A percentile compares a stretch with the other conserved stretches of the same genome.
Conservation (phyloP, 1,140 invertebrate species). For the Polyergus mexicanus region DNA sequence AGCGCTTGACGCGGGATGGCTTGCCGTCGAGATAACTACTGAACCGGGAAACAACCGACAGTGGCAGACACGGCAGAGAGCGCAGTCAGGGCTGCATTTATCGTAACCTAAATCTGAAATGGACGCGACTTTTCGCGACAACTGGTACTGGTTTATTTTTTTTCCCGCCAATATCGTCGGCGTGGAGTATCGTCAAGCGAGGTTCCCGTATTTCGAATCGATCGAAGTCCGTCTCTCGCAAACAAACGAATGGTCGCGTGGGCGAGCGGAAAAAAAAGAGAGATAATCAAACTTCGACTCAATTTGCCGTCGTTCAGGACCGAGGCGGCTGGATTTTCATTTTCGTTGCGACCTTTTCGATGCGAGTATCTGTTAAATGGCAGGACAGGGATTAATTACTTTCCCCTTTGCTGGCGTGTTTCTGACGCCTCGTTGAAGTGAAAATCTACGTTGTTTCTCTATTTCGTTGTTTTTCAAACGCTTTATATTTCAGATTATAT, state of each 20-base stretch:
- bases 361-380: slow-evolving; percentile 54
- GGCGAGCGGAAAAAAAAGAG: slow-evolving; percentile 6
- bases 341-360: slow-evolving; percentile 52
- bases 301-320: slow-evolving; percentile 40
- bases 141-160: neutral
- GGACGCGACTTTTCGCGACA: slow-evolving; percentile 45
- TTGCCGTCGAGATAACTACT: slow-evolving; percentile 62
- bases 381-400: slow-evolving; percentile 58
- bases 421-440: slow-evolving; percentile 51
- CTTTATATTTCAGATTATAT: slow-evolving; percentile 14
- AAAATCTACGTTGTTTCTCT: slow-evolving; percentile 38
- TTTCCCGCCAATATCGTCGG: slow-evolving; percentile 25
- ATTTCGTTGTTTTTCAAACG: slow-evolving; percentile 9
- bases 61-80: slow-evolving; percentile 21
- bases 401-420: slow-evolving; percentile 45
- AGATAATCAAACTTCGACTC: slow-evolving; percentile 39
- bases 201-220: slow-evolving; percentile 30
- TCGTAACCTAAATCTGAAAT: slow-evolving; percentile 73
- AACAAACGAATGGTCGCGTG: slow-evolving; percentile 28
- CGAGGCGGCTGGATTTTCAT: slow-evolving; percentile 42
- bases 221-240: slow-evolving; percentile 5
- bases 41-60: slow-evolving; percentile 45
- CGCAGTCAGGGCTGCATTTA: slow-evolving; percentile 53
- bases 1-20: slow-evolving; percentile 23
- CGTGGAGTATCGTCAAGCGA: slow-evolving; percentile 17